A percentile compares a stretch with the other conserved stretches of the same genome.
These are phyloP conservation scores for Drosophila arizonae DNA, from an alignment of 1,140 invertebrate genomes.

Conservation along the genomic window DNA sequence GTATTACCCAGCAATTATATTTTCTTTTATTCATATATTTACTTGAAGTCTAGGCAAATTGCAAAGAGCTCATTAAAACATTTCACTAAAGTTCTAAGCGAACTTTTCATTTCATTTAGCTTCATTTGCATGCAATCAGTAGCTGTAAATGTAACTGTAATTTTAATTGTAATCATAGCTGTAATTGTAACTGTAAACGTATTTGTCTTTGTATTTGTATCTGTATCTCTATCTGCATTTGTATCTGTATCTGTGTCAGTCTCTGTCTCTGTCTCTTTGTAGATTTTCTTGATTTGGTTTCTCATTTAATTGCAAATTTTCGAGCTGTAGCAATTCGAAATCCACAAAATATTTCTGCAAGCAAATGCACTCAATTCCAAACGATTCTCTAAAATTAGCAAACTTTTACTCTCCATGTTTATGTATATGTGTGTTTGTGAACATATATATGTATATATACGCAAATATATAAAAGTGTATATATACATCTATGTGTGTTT, in stretches of 20 bases:
- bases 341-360: constrained; percentile 29
- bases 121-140: constrained; percentile 12
- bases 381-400: constrained; percentile 3
- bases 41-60: not conserved
- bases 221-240: not conserved
- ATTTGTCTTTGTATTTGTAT: constrained; percentile 12
- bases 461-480: not conserved
- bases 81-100: not conserved
- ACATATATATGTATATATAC: not conserved
- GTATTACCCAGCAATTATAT: no score
- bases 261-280: constrained; percentile 6
- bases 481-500: not conserved
- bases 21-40: no score
- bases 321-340: constrained; percentile 33
- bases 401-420: not conserved
- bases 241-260: not conserved
- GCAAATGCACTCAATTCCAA: constrained; percentile 9
- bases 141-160: not conserved
- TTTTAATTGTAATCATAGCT: no score
- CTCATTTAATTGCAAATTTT: constrained; percentile 24
- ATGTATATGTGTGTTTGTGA: not conserved
- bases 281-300: not conserved
- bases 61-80: not conserved
- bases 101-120: constrained; percentile 13
- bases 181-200: no score